Percentiles rank a stretch among this genome's conserved stretches.
Conservation (phyloP, 2,113 vertebrate species). For the Emberiza fucata region DNA sequence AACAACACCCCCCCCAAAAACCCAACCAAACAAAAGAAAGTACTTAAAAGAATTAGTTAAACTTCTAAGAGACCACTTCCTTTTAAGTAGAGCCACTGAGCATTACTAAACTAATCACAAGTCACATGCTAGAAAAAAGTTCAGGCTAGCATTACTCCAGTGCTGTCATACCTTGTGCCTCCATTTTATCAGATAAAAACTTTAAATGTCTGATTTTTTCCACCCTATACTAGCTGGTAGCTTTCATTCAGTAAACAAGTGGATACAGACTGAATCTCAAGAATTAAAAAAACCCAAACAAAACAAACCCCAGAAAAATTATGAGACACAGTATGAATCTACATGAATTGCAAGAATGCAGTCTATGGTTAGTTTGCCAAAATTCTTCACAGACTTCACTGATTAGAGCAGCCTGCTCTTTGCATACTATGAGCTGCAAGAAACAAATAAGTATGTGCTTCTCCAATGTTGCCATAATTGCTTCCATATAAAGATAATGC, state of each 20-base stretch:
- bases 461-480: neutral
- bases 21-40: neutral
- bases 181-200: neutral
- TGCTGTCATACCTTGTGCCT: neutral
- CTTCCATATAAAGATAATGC: neutral
- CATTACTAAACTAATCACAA: neutral
- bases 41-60: neutral
- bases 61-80: neutral
- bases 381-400: neutral
- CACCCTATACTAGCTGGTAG: neutral
- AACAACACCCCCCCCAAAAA: neutral
- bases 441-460: neutral
- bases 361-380: neutral
- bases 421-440: neutral
- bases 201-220: neutral
- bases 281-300: neutral
- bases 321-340: neutral
- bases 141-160: neutral
- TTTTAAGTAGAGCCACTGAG: neutral
- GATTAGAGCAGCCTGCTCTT: neutral
- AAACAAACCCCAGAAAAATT: neutral
- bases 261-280: neutral
- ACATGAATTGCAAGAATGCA: neutral
- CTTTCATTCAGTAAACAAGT: neutral
- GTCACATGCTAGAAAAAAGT: neutral